These are phyloP conservation scores for Prosapia bicincta DNA, from an alignment of 2,888 invertebrate genomes.

Conservation along the genomic window DNA sequence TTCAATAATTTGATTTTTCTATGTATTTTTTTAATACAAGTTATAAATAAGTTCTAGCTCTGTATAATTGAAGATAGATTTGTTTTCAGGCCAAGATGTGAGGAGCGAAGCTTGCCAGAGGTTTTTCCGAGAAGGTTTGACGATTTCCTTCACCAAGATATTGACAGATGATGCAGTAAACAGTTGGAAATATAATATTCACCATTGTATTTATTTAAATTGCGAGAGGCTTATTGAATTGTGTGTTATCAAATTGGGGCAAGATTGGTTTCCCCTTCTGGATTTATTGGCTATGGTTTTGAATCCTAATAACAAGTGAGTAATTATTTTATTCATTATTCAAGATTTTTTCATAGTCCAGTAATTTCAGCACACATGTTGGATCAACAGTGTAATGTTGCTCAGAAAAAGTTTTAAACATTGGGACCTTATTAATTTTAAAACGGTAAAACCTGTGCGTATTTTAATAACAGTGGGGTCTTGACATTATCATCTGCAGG, in stretches of 20 bases:
- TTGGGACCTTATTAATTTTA: no score
- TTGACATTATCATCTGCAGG: no score
- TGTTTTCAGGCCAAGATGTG: slow-evolving; percentile 74
- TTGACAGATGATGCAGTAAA: slow-evolving; percentile 96
- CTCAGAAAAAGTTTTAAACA: no score
- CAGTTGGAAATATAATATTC: slow-evolving; percentile 97
- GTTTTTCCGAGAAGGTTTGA: slow-evolving; percentile 92
- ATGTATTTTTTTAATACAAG: no score
- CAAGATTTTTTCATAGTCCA: no score
- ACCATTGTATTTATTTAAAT: slow-evolving; percentile 90
- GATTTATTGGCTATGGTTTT: slow-evolving; percentile 91
- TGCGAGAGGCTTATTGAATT: slow-evolving; percentile 89
- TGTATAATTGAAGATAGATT: no score
- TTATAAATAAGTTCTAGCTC: no score
- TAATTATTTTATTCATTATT: neutral
- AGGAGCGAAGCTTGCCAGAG: slow-evolving; percentile 88
- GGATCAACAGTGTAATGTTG: no score
- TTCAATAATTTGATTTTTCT: no score
- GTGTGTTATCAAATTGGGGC: slow-evolving; percentile 84
- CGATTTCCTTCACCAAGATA: slow-evolving; percentile 93
- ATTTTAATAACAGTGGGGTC: no score
- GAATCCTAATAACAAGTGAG: slow-evolving; percentile 90
- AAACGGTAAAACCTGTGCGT: no score
- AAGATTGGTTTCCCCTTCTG: slow-evolving; percentile 88
- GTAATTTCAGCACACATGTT: neutral